These are phyloP conservation scores for Drosophila gunungcola DNA, from an alignment of 1,140 invertebrate species.

Conservation along the genomic window DNA sequence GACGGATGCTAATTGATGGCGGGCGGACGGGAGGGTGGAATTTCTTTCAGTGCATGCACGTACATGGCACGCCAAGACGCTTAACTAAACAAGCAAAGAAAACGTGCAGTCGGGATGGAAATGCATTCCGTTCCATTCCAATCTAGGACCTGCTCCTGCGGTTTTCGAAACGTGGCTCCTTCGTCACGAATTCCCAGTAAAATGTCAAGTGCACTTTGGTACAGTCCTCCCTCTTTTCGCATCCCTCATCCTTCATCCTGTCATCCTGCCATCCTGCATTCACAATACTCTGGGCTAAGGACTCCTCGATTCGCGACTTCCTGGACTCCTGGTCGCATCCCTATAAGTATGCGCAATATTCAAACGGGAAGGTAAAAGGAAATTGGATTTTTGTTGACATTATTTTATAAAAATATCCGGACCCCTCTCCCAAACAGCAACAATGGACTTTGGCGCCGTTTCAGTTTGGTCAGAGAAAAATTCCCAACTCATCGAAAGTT, in stretches of 20 bases:
- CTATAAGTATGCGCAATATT: slow-evolving; percentile 58
- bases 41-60: slow-evolving; percentile 31
- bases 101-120: slow-evolving; percentile 24
- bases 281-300: background rate
- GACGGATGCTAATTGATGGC: slow-evolving; percentile 20
- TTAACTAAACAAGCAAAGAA: slow-evolving; percentile 43
- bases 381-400: slow-evolving; percentile 84
- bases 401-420: slow-evolving; percentile 82
- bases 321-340: slow-evolving; percentile 21
- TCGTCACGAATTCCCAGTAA: slow-evolving; percentile 33
- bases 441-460: slow-evolving; percentile 15
- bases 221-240: background rate
- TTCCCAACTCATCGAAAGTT: slow-evolving; percentile 3
- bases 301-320: slow-evolving; percentile 10
- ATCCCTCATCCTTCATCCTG: slow-evolving; percentile 1
- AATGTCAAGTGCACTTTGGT: slow-evolving; percentile 61
- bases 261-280: background rate
- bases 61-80: slow-evolving; percentile 12
- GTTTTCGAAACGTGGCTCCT: slow-evolving; percentile 16
- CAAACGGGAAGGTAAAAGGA: slow-evolving; percentile 76
- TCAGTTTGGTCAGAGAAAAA: slow-evolving; percentile 10
- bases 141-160: slow-evolving; percentile 1
- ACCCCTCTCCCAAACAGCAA: slow-evolving; percentile 1
- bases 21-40: background rate
- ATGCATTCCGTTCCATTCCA: slow-evolving; percentile 8